A percentile compares a stretch with the other conserved stretches of the same genome.
phyloP scores from a whole-genome alignment of 2,888 invertebrate genomes.

The Pristionchus japonicus region DNA sequence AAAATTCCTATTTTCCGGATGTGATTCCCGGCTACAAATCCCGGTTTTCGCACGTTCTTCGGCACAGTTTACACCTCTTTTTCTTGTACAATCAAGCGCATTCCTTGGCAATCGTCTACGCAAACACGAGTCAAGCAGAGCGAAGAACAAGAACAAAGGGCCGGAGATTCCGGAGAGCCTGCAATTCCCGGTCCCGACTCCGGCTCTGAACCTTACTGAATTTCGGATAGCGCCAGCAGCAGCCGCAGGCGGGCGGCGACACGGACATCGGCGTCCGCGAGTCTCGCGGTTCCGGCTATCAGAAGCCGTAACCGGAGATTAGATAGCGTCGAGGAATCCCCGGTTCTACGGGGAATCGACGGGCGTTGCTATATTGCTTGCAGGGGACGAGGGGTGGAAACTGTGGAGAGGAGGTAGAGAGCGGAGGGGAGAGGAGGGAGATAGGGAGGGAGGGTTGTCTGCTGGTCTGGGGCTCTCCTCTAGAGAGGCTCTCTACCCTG shows the following conservation, averaged over 20 bases:
- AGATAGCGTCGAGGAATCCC: not conserved
- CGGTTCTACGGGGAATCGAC: not conserved
- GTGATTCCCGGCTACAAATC: not conserved
- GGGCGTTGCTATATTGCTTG: not conserved
- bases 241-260: slow-evolving; percentile 63
- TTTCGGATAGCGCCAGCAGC: slow-evolving; percentile 60
- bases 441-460: not conserved
- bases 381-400: slow-evolving; percentile 23
- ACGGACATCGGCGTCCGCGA: slow-evolving; percentile 55
- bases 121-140: not conserved
- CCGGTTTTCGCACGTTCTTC: slow-evolving; percentile 16
- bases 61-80: slow-evolving; percentile 18
- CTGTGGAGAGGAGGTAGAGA: slow-evolving; percentile 11
- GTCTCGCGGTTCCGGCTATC: not conserved
- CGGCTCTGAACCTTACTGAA: slow-evolving; percentile 51
- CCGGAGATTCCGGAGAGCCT: slow-evolving; percentile 23
- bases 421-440: not conserved
- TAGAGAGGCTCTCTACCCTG: not conserved
- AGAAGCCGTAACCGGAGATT: slow-evolving; percentile 21
- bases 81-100: slow-evolving; percentile 13
- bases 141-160: not conserved
- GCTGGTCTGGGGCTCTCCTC: slow-evolving; percentile 10
- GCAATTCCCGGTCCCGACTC: not conserved
- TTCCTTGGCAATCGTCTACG: slow-evolving; percentile 1
- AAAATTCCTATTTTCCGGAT: not conserved